These are phyloP conservation scores for Parascotia fuliginaria DNA, from an alignment of 2,888 invertebrate species.

Conservation along the genomic window DNA sequence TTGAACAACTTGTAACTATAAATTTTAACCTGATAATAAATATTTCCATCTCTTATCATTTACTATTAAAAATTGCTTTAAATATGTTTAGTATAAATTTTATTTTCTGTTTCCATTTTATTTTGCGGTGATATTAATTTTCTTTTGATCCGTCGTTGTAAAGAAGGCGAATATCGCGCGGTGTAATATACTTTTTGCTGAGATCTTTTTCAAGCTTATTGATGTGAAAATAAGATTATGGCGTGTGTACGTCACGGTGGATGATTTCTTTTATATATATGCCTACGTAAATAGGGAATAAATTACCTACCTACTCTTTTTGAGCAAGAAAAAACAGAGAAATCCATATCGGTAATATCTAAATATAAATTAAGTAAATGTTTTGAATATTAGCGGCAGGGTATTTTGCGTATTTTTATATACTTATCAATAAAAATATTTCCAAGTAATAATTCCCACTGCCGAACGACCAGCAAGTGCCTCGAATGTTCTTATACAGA, in stretches of 20 bases:
- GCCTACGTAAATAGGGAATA: not conserved
- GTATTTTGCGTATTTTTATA: too few relatives aligned
- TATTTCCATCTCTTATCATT: not conserved
- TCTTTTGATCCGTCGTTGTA: conserved; percentile 20
- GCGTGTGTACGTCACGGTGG: not conserved
- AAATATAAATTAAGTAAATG: too few relatives aligned
- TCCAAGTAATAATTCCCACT: too few relatives aligned
- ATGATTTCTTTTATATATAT: not conserved
- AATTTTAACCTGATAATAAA: too few relatives aligned
- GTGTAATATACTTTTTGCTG: not conserved
- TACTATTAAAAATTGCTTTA: not conserved
- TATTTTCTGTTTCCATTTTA: conserved; percentile 15
- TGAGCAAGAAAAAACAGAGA: too few relatives aligned
- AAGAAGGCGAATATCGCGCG: not conserved
- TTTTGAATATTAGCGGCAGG: too few relatives aligned
- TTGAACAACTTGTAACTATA: too few relatives aligned
- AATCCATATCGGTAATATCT: too few relatives aligned
- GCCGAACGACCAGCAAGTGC: too few relatives aligned
- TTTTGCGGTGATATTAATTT: conserved; percentile 31
- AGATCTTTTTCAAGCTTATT: conserved; percentile 1
- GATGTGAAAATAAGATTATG: conserved; percentile 3
- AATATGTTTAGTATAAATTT: conserved; percentile 17
- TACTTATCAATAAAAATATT: too few relatives aligned
- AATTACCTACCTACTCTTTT: too few relatives aligned
- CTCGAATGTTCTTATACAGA: too few relatives aligned